These are phyloP conservation scores for Corapipo altera DNA, from an alignment of 2,113 vertebrate species.

Conservation along the genomic window DNA sequence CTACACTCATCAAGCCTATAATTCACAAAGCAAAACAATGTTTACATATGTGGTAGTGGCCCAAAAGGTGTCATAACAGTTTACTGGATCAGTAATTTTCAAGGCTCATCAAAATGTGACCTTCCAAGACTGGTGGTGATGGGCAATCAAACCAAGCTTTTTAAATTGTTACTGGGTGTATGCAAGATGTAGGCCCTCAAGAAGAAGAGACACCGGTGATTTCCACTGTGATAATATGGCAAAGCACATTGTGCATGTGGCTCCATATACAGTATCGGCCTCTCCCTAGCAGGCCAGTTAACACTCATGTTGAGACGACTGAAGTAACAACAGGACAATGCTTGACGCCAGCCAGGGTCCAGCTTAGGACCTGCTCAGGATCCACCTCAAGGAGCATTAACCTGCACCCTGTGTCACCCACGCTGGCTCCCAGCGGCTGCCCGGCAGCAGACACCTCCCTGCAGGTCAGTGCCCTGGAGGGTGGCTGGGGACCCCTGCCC, in stretches of 20 bases:
- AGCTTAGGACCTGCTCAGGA: neutral
- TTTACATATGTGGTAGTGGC: rapidly evolving
- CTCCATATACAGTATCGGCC: neutral
- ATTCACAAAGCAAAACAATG: neutral
- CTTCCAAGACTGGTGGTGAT: neutral
- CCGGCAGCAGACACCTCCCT: neutral
- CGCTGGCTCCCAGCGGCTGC: rapidly evolving
- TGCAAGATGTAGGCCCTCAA: neutral
- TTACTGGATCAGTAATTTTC: neutral
- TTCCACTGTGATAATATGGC: neutral
- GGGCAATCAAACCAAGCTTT: neutral
- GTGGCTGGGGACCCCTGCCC: neutral
- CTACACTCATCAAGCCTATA: neutral
- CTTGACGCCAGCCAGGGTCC: too few species aligned
- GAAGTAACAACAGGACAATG: neutral
- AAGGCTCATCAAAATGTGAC: neutral
- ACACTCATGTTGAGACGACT: rapidly evolving
- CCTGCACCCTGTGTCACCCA: rapidly evolving
- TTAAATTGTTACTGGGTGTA: neutral
- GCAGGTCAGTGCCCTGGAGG: neutral
- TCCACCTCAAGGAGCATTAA: too few species aligned
- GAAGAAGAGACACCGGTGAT: neutral
- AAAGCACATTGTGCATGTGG: neutral
- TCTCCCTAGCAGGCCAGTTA: neutral
- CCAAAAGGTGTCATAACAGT: neutral